Conservation (phyloP, 1,140 invertebrate species). For the Brevipalpus yothersi region DNA sequence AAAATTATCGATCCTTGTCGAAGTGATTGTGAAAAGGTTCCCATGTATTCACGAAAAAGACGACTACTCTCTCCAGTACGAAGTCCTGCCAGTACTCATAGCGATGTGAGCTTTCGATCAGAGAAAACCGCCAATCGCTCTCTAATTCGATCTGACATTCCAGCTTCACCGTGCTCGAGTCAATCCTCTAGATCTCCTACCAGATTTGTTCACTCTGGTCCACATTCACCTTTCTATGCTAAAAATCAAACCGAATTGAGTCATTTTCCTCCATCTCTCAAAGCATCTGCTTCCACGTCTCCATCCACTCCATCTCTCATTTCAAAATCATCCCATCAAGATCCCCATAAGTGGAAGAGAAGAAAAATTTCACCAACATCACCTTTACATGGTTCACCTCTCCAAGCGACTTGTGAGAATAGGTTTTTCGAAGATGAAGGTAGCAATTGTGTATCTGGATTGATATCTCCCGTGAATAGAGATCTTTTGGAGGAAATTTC, state of each 20-base stretch:
- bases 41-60: too few relatives aligned
- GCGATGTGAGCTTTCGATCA: too few relatives aligned
- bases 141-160: too few relatives aligned
- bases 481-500: slow-evolving; percentile 2
- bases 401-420: not conserved
- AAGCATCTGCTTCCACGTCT: not conserved
- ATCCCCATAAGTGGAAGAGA: not conserved
- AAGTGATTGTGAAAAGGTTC: too few relatives aligned
- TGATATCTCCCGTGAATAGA: not conserved
- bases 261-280: not conserved
- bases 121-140: too few relatives aligned
- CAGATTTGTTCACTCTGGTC: not conserved
- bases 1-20: too few relatives aligned
- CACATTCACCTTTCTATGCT: not conserved
- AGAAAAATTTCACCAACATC: not conserved
- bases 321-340: not conserved
- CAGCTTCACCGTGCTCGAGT: not conserved
- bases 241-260: not conserved
- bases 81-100: not conserved
- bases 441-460: not conserved
- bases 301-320: not conserved
- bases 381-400: not conserved
- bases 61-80: not conserved
- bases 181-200: not conserved
- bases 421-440: not conserved